These are phyloP conservation scores for Perca schrenkii DNA, from an alignment of 2,113 vertebrate genomes.

Conservation along the genomic window DNA sequence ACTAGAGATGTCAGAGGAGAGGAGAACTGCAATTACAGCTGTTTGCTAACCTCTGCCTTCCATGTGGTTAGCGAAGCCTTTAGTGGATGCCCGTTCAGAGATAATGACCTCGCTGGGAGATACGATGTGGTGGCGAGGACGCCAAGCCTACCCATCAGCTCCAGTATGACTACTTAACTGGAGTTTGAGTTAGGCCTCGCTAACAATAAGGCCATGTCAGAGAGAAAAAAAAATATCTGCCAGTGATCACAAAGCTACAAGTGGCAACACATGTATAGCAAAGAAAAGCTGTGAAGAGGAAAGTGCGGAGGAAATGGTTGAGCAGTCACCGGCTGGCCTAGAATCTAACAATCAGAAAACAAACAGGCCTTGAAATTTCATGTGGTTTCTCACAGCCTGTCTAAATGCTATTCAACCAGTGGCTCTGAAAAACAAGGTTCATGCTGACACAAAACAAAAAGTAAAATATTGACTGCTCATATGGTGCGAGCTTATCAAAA, in stretches of 20 bases:
- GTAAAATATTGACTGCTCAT: slow-evolving; percentile 40
- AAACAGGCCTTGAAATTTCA: slow-evolving; percentile 56
- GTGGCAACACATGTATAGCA: slow-evolving; percentile 36
- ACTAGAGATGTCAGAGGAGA: slow-evolving; percentile 73
- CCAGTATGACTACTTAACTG: slow-evolving; percentile 28
- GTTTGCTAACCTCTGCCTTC: slow-evolving; percentile 75
- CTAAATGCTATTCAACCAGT: slow-evolving; percentile 27
- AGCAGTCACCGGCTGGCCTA: slow-evolving; percentile 10
- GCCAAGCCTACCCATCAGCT: slow-evolving; percentile 6
- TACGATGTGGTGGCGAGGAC: slow-evolving; percentile 49
- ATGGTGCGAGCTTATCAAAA: slow-evolving; percentile 31
- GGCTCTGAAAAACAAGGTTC: slow-evolving; percentile 7
- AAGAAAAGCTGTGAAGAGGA: slow-evolving; percentile 6
- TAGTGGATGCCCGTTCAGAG: slow-evolving; percentile 58
- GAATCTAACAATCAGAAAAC: slow-evolving; percentile 30
- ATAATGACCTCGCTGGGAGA: slow-evolving; percentile 72
- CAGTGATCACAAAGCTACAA: slow-evolving; percentile 8
- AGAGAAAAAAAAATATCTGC: background rate
- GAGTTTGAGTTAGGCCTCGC: background rate
- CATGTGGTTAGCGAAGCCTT: slow-evolving; percentile 69
- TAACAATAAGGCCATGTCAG: slow-evolving; percentile 22
- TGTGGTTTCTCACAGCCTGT: slow-evolving; percentile 48
- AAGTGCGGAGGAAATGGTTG: slow-evolving; percentile 46
- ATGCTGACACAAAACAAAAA: slow-evolving; percentile 53
- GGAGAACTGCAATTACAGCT: slow-evolving; percentile 75